phyloP scores from a whole-genome alignment of 2,888 invertebrate species.

The Drosophila picticornis region DNA sequence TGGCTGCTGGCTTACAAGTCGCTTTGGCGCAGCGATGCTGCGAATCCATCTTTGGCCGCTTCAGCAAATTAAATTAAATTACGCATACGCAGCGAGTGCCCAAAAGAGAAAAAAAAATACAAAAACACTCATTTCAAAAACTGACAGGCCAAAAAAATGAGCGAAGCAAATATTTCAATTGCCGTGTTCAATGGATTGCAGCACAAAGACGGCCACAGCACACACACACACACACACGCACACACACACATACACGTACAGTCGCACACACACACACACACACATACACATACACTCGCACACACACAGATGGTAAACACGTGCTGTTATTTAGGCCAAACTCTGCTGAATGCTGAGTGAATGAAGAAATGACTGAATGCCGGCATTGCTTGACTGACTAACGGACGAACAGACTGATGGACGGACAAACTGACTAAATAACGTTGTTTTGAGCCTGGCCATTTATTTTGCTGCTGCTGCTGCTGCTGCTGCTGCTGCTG shows the following conservation, averaged over 20 bases:
- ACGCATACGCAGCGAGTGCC: constrained; percentile 45
- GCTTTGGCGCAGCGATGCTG: neutral
- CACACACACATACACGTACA: neutral
- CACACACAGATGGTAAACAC: constrained; percentile 26
- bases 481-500: neutral
- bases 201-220: constrained; percentile 40
- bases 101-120: neutral
- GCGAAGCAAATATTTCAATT: constrained; percentile 41
- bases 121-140: constrained; percentile 43
- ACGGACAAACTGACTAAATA: constrained; percentile 26
- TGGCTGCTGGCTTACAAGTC: constrained; percentile 17
- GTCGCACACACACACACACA: constrained; percentile 9
- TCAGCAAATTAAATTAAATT: constrained; percentile 51
- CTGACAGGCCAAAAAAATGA: constrained; percentile 17
- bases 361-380: constrained; percentile 63
- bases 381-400: constrained; percentile 40
- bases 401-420: constrained; percentile 13
- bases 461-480: constrained; percentile 38
- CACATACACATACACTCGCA: neutral
- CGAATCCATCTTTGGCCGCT: constrained; percentile 22
- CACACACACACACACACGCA: constrained; percentile 8
- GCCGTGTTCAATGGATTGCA: constrained; percentile 69
- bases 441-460: constrained; percentile 18
- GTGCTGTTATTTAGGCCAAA: constrained; percentile 58
- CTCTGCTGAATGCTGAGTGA: constrained; percentile 54